Evolutionary conservation across 2,113 vertebrate genomes (phyloP).

Genomic region (Sturnira hondurensis): DNA sequence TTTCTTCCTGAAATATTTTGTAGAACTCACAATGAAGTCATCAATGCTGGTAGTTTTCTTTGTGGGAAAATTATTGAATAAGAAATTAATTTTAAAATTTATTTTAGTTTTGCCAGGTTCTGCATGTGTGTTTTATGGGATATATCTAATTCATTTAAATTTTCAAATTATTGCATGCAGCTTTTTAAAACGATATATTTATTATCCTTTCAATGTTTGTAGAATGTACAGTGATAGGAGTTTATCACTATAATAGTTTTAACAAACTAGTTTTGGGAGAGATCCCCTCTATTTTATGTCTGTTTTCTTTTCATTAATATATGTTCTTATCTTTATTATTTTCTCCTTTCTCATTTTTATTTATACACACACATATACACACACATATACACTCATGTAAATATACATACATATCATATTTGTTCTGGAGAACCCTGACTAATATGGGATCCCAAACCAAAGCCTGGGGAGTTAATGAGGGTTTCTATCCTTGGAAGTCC

Average conservation of each 20-base stretch:
- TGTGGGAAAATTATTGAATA: not conserved
- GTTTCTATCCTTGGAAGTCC: not conserved
- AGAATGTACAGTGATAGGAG: not conserved
- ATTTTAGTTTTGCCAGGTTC: slow-evolving; percentile 14
- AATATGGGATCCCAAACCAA: not conserved
- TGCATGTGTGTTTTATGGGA: not conserved
- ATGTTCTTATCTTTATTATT: not conserved
- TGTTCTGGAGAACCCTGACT: not conserved
- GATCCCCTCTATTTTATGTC: not conserved
- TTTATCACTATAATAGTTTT: not conserved
- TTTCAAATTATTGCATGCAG: not conserved
- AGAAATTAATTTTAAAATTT: not conserved
- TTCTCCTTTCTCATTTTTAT: not conserved
- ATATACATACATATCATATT: not conserved
- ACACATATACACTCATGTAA: not conserved
- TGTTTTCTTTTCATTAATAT: not conserved
- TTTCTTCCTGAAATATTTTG: not conserved
- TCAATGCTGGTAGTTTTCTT: not conserved
- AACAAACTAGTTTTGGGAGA: not conserved
- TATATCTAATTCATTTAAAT: not conserved
- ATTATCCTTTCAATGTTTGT: not conserved
- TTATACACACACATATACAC: not conserved
- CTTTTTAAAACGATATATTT: slow-evolving; percentile 11
- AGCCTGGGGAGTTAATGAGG: not conserved
- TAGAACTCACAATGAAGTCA: slow-evolving; percentile 3